These are phyloP conservation scores for Petaurus breviceps DNA, from an alignment of 2,113 vertebrate species.

Conservation along the genomic window DNA sequence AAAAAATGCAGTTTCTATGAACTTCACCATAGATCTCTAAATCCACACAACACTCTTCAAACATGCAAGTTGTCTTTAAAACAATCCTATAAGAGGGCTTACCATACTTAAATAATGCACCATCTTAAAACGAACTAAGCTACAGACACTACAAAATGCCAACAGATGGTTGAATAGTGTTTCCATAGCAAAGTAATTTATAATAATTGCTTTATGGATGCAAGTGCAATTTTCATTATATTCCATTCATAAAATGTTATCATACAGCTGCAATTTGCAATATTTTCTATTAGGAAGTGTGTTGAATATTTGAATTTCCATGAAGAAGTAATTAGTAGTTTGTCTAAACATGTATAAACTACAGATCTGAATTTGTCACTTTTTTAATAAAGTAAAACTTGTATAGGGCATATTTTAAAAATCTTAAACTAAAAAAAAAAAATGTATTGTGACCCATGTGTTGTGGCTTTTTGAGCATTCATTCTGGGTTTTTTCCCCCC, in stretches of 20 bases:
- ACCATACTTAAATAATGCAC: conserved; percentile 82
- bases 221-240: conserved; percentile 87
- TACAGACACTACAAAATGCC: conserved; percentile 84
- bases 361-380: conserved; percentile 75
- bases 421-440: conserved; percentile 39
- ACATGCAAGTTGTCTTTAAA: conserved; percentile 68
- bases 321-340: conserved; percentile 73
- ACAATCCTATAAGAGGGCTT: conserved; percentile 66
- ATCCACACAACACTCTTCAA: conserved; percentile 59
- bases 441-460: not conserved
- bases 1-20: conserved; percentile 49
- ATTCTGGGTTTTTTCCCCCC: not conserved
- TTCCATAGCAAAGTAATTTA: conserved; percentile 90
- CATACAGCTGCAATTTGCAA: conserved; percentile 79
- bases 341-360: conserved; percentile 70
- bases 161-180: conserved; percentile 89
- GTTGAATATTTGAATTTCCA: conserved; percentile 79
- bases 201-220: conserved; percentile 88
- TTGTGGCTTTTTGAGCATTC: conserved; percentile 43
- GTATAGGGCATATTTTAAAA: conserved; percentile 31
- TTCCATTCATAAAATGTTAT: conserved; percentile 87
- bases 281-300: conserved; percentile 81
- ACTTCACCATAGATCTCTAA: conserved; percentile 9
- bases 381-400: conserved; percentile 38
- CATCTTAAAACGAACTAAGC: conserved; percentile 83